Conservation (phyloP, 1,140 invertebrate species). For the Zaprionus taronus region DNA sequence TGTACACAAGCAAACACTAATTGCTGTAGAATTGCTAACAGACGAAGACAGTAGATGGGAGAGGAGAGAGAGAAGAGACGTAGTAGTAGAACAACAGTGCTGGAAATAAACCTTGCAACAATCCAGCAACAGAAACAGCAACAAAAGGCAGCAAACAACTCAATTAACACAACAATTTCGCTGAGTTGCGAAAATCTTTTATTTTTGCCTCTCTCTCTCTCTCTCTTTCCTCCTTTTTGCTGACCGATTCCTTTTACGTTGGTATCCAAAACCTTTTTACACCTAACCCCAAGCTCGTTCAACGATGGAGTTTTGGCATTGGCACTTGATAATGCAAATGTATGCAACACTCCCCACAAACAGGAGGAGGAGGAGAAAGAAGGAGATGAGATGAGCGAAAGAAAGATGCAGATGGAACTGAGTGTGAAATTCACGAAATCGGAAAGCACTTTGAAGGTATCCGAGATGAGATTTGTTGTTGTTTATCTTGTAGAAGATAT, state of each 20-base stretch:
- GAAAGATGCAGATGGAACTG: not conserved
- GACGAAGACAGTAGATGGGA: conserved; percentile 15
- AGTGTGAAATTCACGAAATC: conserved; percentile 1
- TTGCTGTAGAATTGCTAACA: conserved; percentile 72
- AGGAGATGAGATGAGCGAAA: not conserved
- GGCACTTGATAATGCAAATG: conserved; percentile 39
- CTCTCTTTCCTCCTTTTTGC: not conserved
- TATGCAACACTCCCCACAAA: conserved; percentile 16
- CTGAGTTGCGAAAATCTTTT: conserved; percentile 45
- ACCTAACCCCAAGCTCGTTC: conserved; percentile 31
- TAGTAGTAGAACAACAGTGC: conserved; percentile 38
- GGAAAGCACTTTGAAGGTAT: not conserved
- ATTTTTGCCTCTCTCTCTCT: conserved; percentile 16
- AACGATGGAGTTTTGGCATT: conserved; percentile 6
- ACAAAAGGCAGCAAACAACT: conserved; percentile 61
- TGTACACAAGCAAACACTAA: conserved; percentile 74
- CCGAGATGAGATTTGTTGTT: not conserved
- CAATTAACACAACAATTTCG: conserved; percentile 68
- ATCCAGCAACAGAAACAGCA: conserved; percentile 47
- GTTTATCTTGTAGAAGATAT: not conserved
- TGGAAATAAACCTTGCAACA: conserved; percentile 38
- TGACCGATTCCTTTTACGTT: conserved; percentile 9
- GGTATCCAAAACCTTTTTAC: conserved; percentile 10
- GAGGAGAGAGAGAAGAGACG: too few relatives aligned
- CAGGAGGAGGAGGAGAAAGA: not conserved